Conservation (phyloP, 2,797 vertebrate genomes). For the Lophius americanus region DNA sequence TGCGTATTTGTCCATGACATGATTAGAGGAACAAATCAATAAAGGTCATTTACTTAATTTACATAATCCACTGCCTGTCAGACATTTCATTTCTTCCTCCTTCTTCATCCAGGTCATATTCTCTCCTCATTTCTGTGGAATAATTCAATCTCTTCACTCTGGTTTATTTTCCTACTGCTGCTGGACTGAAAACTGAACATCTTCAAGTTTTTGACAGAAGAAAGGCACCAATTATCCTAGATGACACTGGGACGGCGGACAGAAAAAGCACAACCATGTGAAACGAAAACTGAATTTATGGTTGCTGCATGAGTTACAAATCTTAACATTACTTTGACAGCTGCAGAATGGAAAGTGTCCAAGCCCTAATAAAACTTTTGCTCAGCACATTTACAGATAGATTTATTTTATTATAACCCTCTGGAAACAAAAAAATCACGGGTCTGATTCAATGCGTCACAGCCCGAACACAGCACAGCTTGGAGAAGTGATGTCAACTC, state of each 20-base stretch:
- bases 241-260: background rate
- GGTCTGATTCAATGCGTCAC: too few relatives aligned
- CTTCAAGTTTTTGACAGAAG: slow-evolving; percentile 7
- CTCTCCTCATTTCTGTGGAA: slow-evolving; percentile 9
- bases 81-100: slow-evolving; percentile 8
- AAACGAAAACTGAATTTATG: background rate
- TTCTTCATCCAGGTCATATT: background rate
- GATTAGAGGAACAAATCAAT: slow-evolving; percentile 46
- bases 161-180: slow-evolving; percentile 10
- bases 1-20: slow-evolving; percentile 20
- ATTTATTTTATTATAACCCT: background rate
- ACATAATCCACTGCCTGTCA: slow-evolving; percentile 16
- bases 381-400: background rate
- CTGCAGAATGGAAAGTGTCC: background rate
- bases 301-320: background rate
- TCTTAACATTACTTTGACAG: slow-evolving; percentile 3
- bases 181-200: background rate
- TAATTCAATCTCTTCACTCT: background rate
- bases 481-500: too few relatives aligned
- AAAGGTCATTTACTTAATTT: slow-evolving; percentile 43
- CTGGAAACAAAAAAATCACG: too few relatives aligned
- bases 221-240: background rate
- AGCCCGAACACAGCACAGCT: too few relatives aligned
- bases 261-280: background rate
- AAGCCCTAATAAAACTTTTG: background rate